phyloP scores from a whole-genome alignment of 2,113 vertebrate species.

The Xyrauchen texanus region DNA sequence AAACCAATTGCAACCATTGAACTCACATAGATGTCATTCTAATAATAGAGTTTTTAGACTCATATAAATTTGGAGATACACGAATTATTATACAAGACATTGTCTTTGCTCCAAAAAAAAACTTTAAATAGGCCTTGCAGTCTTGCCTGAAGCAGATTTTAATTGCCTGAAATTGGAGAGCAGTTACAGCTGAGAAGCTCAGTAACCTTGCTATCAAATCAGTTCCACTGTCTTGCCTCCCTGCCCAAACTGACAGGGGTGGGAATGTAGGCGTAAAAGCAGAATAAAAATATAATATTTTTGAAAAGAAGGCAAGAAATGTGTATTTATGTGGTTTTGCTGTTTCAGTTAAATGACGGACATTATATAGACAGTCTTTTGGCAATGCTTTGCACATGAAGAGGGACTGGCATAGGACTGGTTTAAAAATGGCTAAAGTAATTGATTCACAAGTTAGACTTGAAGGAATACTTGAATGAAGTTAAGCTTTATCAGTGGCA shows the following conservation, averaged over 20 bases:
- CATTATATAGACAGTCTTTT: no score
- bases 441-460: no score
- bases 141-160: not conserved
- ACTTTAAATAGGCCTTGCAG: not conserved
- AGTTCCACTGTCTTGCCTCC: not conserved
- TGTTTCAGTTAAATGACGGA: no score
- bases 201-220: conserved; percentile 2
- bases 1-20: no score
- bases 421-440: no score
- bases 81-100: not conserved
- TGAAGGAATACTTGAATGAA: no score
- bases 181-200: conserved; percentile 36
- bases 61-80: no score
- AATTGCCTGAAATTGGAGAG: conserved; percentile 31
- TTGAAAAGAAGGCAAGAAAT: not conserved
- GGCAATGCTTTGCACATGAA: no score
- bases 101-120: not conserved
- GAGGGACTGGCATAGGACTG: no score
- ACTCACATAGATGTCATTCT: not conserved
- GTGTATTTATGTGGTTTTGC: not conserved
- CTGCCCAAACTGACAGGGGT: conserved; percentile 21
- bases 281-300: not conserved
- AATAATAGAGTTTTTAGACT: not conserved
- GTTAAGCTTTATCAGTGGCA: no score
- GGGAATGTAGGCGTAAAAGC: not conserved